Base-by-base conservation (phyloP, 2,797 vertebrate species). In the Pelobates cultripes region DNA sequence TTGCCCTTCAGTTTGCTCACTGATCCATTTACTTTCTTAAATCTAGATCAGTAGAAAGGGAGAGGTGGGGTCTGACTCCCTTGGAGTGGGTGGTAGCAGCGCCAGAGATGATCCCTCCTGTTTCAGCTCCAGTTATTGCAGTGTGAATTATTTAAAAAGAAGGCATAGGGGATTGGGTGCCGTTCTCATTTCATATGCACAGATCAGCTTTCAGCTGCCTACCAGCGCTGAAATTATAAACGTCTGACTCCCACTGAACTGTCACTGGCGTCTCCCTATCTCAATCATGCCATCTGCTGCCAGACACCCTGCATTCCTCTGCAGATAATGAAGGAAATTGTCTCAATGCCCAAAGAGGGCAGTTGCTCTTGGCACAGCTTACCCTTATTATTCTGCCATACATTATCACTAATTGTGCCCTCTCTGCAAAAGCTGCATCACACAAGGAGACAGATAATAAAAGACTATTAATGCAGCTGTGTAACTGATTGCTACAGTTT, bases 181-280 rank as follows among this genome's bases (percentile, higher is more conserved):
- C 15, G 74, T 28, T 66, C 44, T 10, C 47, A 47, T 70, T 60
- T 78, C 53, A 40, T 45, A 47, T 61, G 42, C 53, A 45, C 68
- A 57, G 68, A 70, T 78, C 77, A 15, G 55, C 41, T 78, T 71
- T 61, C 77, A 78, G 40, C 41, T 43, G 47, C 75, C 66, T 42
- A 41, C 1, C 44, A 74, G 53, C 43, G 43, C 73, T 75, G 57
- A 43, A 75, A 63, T 75, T 63, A 75, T n/a, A 64, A 40, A 44
- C 44, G 28, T 28, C 28, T 28, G 28, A 28, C 28, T 28, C 28
- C 28, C 28, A 28, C 28, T 40, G 43, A 28, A 43, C 66, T 68
- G 41, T 68, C 43, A 45, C 68, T 70, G 68, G 14, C 68, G 44
- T 51, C 68, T 40, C 42, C 66, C 43, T 40, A 68, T 68, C 68